Evolutionary conservation across 2,113 vertebrate species (phyloP).

Genomic region (Silurus asotus): DNA sequence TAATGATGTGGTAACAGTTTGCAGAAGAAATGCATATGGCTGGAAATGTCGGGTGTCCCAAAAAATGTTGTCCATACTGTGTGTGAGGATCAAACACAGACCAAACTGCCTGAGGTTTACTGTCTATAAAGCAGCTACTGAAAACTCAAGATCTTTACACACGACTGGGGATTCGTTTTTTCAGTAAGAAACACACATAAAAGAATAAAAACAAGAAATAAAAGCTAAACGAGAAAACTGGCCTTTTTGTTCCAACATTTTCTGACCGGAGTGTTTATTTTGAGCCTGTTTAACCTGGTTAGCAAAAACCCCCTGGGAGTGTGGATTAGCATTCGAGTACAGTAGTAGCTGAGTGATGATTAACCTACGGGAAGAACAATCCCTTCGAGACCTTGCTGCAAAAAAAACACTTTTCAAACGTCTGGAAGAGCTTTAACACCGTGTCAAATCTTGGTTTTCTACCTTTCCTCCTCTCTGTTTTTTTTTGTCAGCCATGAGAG

Average conservation of each 20-base stretch:
- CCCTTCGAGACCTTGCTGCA: constrained; percentile 50
- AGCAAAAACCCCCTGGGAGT: constrained; percentile 70
- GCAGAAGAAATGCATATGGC: no score
- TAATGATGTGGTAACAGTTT: no score
- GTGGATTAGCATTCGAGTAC: constrained; percentile 77
- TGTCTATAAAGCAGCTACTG: no score
- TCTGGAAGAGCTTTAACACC: constrained; percentile 50
- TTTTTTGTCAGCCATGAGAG: neutral
- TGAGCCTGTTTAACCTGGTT: constrained; percentile 78
- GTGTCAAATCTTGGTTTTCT: neutral
- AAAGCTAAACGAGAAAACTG: no score
- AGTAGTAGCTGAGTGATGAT: constrained; percentile 68
- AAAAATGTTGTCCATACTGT: no score
- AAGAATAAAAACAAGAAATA: neutral
- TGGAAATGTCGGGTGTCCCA: no score
- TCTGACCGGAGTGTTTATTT: constrained; percentile 68
- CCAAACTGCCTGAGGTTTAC: no score
- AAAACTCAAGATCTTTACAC: no score
- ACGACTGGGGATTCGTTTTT: no score
- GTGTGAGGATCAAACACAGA: no score
- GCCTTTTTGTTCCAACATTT: neutral
- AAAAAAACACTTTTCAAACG: constrained; percentile 51
- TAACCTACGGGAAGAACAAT: constrained; percentile 59
- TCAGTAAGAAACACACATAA: neutral
- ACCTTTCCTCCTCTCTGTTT: neutral